Evolutionary conservation across 2,888 invertebrate genomes (phyloP).

Genomic region (Aquatica leii): DNA sequence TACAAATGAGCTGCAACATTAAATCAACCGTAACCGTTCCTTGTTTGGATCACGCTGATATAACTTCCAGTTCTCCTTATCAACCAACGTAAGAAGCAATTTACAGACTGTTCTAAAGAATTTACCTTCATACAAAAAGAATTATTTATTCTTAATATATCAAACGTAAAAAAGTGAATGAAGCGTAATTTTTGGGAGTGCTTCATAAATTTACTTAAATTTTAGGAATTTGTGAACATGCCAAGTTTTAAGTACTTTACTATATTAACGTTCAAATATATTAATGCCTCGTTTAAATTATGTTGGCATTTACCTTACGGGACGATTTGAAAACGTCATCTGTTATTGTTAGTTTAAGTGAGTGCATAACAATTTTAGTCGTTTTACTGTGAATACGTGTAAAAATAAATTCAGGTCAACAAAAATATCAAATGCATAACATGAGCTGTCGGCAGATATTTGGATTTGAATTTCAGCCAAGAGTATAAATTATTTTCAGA

Average conservation of each 20-base stretch:
- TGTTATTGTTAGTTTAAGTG: background rate
- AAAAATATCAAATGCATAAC: conserved; percentile 9
- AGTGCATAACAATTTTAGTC: background rate
- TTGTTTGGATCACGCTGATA: too few relatives aligned
- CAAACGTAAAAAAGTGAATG: too few relatives aligned
- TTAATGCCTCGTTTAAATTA: background rate
- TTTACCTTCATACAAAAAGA: too few relatives aligned
- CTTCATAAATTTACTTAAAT: background rate
- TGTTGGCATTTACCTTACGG: background rate
- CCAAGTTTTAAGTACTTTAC: background rate
- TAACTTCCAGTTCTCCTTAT: too few relatives aligned
- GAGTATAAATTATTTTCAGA: conserved; percentile 1
- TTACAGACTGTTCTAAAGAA: too few relatives aligned
- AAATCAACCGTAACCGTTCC: too few relatives aligned
- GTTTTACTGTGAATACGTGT: background rate
- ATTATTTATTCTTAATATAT: too few relatives aligned
- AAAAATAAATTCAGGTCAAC: conserved; percentile 12
- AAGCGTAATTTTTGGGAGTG: background rate
- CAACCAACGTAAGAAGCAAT: too few relatives aligned
- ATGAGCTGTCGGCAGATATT: conserved; percentile 1
- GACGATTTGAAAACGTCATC: background rate
- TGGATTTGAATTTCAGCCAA: conserved; percentile 11
- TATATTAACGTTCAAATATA: background rate
- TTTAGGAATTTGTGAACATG: background rate
- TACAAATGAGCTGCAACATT: too few relatives aligned